Evolutionary conservation across 1,140 invertebrate species (phyloP).

Genomic region (Trichonephila inaurata): DNA sequence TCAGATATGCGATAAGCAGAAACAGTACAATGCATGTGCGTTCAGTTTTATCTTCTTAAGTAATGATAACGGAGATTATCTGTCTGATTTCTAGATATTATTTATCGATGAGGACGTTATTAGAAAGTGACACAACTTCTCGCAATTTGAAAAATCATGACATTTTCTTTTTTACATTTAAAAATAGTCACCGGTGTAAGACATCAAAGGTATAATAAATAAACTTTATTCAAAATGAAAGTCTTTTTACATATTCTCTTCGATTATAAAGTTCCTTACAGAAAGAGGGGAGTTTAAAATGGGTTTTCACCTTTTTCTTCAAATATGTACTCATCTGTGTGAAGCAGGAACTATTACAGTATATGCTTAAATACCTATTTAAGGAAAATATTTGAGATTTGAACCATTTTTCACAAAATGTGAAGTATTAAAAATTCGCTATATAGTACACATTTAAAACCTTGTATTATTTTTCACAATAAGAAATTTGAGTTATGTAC

Average conservation of each 20-base stretch:
- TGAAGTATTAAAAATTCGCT: too few species aligned
- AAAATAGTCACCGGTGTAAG: background rate
- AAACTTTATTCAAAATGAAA: background rate
- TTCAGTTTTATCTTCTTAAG: background rate
- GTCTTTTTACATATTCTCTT: background rate
- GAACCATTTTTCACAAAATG: too few species aligned
- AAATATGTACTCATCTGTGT: too few species aligned
- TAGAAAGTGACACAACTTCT: background rate
- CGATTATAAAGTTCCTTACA: too few species aligned
- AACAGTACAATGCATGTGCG: background rate
- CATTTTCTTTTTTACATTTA: background rate
- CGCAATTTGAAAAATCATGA: background rate
- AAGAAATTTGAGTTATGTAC: too few species aligned
- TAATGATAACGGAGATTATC: background rate
- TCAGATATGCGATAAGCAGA: background rate
- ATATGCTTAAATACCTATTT: too few species aligned
- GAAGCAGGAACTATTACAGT: too few species aligned
- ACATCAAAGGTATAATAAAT: background rate
- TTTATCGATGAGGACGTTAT: background rate
- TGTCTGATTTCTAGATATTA: constrained; percentile 5
- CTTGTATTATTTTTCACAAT: too few species aligned
- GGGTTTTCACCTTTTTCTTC: too few species aligned
- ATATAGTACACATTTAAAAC: too few species aligned
- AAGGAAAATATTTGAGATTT: too few species aligned
- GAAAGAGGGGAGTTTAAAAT: too few species aligned